Base-by-base conservation (phyloP, 1,140 invertebrate genomes). In the Drosophila takahashii region DNA sequence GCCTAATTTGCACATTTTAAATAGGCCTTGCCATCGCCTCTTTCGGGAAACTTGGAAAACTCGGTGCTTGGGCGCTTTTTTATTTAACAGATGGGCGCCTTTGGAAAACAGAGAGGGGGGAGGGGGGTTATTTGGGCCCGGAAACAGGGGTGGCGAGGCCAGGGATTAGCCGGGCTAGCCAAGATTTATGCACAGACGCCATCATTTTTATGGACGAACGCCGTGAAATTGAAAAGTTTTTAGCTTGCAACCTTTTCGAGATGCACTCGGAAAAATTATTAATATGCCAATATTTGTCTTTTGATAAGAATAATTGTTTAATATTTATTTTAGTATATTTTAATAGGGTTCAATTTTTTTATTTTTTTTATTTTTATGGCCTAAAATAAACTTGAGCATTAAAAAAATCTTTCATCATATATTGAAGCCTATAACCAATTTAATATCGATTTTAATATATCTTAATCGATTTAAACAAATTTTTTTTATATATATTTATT, bases 1-100 rank as follows among this genome's bases (percentile, higher is more conserved):
- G 52, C 84, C 85, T 89, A 89, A 89, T 89, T 89, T 89, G 84
- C 84, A 89, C 84, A 89, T 89, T 89, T 89, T 84, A 89, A 89
- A 89, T 89, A 79, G 84, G 66, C 79, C 58, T 50, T 34, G 29
- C 51, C 79, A 54, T 57, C 42, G 16, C 47, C 42, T 16, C 29
- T 13, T 39, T 29, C 26, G 34, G 34, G 27, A 44, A 32, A 22
- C 15, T 26, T 34, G 44, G 44, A 13, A 61, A 45, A 53, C 47
- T 44, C 62, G 42, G 41, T 53, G 22, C 37, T 50, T 56, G 32
- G 36, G 54, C 52, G 54, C 52, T 62, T 79, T 85, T 85, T 85
- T 85, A 85, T 76, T 81, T 71, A 75, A 75, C 74, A 75, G 71
- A 75, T 75, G 70, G 67, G 65, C 42, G 57, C 29, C 58, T 36